phyloP scores from a whole-genome alignment of 2,888 invertebrate genomes.

The Carpatolechia fugitivella region DNA sequence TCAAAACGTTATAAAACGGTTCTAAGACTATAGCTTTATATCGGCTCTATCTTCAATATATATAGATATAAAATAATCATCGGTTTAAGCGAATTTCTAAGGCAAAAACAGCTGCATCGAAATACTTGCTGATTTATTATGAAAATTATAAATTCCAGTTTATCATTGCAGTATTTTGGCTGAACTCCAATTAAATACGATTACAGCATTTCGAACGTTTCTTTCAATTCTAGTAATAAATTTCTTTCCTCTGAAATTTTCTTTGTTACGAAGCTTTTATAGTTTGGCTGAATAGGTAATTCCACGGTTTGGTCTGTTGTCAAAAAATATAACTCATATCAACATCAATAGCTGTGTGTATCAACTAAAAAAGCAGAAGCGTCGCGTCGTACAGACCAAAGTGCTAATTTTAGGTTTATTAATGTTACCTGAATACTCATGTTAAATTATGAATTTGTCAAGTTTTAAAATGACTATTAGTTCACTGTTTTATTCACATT shows the following conservation, averaged over 20 bases:
- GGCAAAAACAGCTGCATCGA: background rate
- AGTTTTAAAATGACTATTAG: no score
- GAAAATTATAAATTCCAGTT: background rate
- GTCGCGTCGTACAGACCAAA: no score
- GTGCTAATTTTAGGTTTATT: no score
- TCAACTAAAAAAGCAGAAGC: no score
- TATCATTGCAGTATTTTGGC: background rate
- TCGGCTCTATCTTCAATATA: no score
- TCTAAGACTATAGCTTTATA: no score
- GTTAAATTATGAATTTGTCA: no score
- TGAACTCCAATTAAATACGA: background rate
- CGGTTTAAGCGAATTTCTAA: background rate
- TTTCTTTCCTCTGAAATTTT: background rate
- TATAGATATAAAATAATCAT: background rate
- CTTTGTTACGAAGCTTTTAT: background rate
- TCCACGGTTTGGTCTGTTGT: no score
- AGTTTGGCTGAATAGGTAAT: no score
- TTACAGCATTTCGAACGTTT: background rate
- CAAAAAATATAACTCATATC: no score
- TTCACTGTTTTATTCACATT: background rate
- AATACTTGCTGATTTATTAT: background rate
- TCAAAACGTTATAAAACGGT: background rate
- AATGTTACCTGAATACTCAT: no score
- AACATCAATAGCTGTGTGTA: no score
- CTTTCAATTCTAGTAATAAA: background rate